These are phyloP conservation scores for Sebastes minor DNA, from an alignment of 2,797 vertebrate species.

Conservation along the genomic window DNA sequence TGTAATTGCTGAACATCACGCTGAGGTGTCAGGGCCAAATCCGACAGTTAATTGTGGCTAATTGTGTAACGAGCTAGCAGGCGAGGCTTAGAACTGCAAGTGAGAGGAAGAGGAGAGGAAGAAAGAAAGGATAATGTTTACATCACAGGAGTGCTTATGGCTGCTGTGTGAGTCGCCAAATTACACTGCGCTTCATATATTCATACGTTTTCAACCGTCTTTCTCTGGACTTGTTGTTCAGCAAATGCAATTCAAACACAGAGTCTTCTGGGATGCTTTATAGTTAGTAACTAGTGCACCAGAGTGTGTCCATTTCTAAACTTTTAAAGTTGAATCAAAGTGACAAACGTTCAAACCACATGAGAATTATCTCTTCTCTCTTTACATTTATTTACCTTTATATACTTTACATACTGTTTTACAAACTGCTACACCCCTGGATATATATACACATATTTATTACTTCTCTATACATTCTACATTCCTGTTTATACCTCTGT, in stretches of 20 bases:
- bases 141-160: conserved; percentile 25
- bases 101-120: conserved; percentile 10
- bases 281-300: not conserved
- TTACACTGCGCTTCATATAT: conserved; percentile 24
- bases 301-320: not conserved
- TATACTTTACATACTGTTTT: too few relatives aligned
- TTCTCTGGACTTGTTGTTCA: not conserved
- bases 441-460: too few relatives aligned
- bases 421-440: too few relatives aligned
- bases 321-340: not conserved
- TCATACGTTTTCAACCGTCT: not conserved
- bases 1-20: conserved; percentile 45
- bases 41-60: conserved; percentile 66
- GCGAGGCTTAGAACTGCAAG: conserved; percentile 11
- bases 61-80: conserved; percentile 52
- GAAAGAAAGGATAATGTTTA: conserved; percentile 37
- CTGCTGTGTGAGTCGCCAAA: conserved; percentile 25
- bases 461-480: too few relatives aligned
- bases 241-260: not conserved
- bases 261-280: not conserved
- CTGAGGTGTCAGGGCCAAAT: conserved; percentile 58
- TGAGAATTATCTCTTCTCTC: not conserved
- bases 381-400: too few relatives aligned
- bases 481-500: too few relatives aligned
- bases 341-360: not conserved